A percentile compares a stretch with the other conserved stretches of the same genome.
phyloP scores from a whole-genome alignment of 2,113 vertebrate genomes.

The Sialia sialis region DNA sequence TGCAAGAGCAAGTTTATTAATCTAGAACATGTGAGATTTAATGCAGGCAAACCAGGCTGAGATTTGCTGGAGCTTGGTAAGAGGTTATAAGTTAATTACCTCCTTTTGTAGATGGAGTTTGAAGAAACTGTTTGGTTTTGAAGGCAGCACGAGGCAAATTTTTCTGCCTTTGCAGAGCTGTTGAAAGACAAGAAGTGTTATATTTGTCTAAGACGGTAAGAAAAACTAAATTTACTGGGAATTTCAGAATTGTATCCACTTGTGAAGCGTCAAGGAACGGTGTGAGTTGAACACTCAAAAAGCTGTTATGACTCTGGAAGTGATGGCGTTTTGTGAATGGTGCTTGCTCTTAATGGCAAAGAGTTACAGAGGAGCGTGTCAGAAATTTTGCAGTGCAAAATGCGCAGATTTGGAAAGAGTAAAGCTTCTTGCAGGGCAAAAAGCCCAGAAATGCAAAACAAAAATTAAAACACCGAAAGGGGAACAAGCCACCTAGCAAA shows the following conservation, averaged over 20 bases:
- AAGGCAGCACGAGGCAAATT: constrained; percentile 88
- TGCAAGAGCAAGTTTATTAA: not conserved
- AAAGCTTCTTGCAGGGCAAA: constrained; percentile 59
- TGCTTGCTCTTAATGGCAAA: constrained; percentile 55
- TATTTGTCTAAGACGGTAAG: constrained; percentile 72
- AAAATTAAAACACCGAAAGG: constrained; percentile 52
- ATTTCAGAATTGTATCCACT: constrained; percentile 45
- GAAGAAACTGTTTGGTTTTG: constrained; percentile 96
- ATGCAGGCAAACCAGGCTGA: constrained; percentile 38
- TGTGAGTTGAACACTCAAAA: constrained; percentile 37
- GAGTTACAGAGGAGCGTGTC: constrained; percentile 48
- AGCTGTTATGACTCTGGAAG: constrained; percentile 53
- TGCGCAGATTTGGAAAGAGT: constrained; percentile 37
- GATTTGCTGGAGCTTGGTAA: constrained; percentile 60
- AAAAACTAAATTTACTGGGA: constrained; percentile 49
- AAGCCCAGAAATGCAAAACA: constrained; percentile 34
- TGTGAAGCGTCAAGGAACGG: constrained; percentile 9
- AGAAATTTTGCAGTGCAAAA: constrained; percentile 59
- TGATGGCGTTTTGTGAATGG: constrained; percentile 29
- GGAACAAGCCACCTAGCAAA: constrained; percentile 72
- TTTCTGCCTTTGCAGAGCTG: constrained; percentile 90
- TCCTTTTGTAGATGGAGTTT: constrained; percentile 89
- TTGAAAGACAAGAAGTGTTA: constrained; percentile 89
- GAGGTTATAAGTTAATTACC: constrained; percentile 82
- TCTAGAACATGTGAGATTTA: constrained; percentile 12